Evolutionary conservation across 2,113 vertebrate genomes (phyloP), one percentile per base, ranked within the genome.

Genomic region (Dendrocopos noguchii): DNA sequence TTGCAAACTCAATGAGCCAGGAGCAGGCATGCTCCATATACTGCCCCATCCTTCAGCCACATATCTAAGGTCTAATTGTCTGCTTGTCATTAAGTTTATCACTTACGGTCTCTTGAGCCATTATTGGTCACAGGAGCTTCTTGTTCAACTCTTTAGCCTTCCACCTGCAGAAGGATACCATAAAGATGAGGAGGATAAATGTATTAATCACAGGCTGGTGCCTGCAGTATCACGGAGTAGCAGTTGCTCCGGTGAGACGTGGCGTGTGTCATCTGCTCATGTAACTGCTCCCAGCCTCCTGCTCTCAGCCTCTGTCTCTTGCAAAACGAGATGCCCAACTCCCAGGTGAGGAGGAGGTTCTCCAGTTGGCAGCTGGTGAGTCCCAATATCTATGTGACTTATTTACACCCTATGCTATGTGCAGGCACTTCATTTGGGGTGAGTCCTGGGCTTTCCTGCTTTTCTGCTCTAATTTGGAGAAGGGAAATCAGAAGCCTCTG

Each of bases 31-130:
- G 80, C 76, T 93, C 83, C 83, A 20, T 95, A 7, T 65, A 75
- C 59, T 84, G 84, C 27, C 87, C 93, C 73, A 79, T 80, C 67
- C 90, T 81, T 81, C 78, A 88, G 82, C 88, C 90, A 60, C 74
- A 3, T 46, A 82, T 74, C 85, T 76, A 9, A 56, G 67, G 70
- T 55, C 80, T 79, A n/a, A 86, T 83, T 59, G 56, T 52, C 67
- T 90, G 75, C 60, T 84, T 77, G 57, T 57, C 27, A 0, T 52
- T 66, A 81, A 22, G 33, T 57, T 81, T 46, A 73, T 90, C 85
- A 10, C 42, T 74, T 53, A n/a, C 6, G 53, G 34, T 85, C 87
- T 80, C 59, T 63, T 39, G 70, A 71, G 56, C 68, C 27, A 3
- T 60, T 76, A 44, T 44, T 44, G 42, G 42, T 44, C 42, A 44